Conservation (phyloP, 2,797 vertebrate genomes). For the Sciurus carolinensis region DNA sequence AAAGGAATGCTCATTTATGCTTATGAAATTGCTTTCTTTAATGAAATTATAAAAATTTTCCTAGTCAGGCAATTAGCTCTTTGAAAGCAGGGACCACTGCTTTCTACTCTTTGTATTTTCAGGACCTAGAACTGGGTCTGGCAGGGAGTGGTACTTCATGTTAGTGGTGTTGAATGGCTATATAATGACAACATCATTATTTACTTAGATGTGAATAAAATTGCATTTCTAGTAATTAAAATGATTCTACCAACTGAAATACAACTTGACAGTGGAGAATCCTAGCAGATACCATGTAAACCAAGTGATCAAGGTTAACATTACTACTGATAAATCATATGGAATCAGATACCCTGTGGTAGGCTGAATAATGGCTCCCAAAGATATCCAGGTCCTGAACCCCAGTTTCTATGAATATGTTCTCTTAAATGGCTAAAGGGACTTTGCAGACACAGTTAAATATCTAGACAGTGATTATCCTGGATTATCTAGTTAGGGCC, state of each 20-base stretch:
- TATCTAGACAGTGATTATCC: background rate
- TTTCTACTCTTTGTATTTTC: constrained; percentile 45
- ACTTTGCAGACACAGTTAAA: background rate
- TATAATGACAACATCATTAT: constrained; percentile 19
- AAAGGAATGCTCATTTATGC: constrained; percentile 54
- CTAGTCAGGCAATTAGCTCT: constrained; percentile 10
- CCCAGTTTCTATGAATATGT: background rate
- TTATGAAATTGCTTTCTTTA: constrained; percentile 54
- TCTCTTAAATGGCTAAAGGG: background rate
- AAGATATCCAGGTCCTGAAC: background rate
- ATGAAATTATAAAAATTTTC: constrained; percentile 8
- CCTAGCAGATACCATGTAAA: constrained; percentile 46
- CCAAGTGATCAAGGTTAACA: constrained; percentile 33
- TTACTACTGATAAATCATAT: constrained; percentile 25
- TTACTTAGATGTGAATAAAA: background rate
- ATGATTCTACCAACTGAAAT: background rate
- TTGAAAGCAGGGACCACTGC: background rate
- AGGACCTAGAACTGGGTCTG: background rate
- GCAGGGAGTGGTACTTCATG: background rate
- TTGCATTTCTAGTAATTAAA: constrained; percentile 46
- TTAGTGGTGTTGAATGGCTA: background rate
- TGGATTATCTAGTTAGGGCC: background rate
- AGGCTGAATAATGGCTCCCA: background rate
- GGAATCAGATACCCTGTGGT: background rate
- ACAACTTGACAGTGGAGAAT: constrained; percentile 31